A percentile compares a stretch with the other conserved stretches of the same genome.
phyloP scores from a whole-genome alignment of 1,140 invertebrate species.

The Drosophila carrolli region DNA sequence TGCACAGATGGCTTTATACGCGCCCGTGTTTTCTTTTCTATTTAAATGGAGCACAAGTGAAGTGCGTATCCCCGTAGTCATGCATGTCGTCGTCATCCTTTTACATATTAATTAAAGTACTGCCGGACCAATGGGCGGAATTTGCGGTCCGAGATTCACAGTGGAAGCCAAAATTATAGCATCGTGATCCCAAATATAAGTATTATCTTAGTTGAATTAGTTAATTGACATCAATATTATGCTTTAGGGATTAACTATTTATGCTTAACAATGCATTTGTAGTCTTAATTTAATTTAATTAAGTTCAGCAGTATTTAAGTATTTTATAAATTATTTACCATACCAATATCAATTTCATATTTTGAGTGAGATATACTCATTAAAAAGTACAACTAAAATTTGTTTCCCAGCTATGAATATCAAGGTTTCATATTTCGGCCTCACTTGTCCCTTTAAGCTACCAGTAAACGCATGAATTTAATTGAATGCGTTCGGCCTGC shows the following conservation, averaged over 20 bases:
- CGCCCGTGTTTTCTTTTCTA: conserved; percentile 73
- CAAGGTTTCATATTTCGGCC: not conserved
- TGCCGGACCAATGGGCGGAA: conserved; percentile 3
- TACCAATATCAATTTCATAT: no score
- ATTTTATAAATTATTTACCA: no score
- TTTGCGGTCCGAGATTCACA: conserved; percentile 11
- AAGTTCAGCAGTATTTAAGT: no score
- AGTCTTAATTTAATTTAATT: no score
- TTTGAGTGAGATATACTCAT: no score
- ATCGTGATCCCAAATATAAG: not conserved
- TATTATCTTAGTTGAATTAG: no score
- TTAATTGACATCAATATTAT: no score
- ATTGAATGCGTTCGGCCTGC: conserved; percentile 39
- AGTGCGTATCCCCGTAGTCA: conserved; percentile 64
- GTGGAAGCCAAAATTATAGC: conserved; percentile 1
- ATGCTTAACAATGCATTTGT: no score
- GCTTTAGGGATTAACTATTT: no score
- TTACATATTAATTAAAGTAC: conserved; percentile 78
- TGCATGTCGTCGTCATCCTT: conserved; percentile 44
- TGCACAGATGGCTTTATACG: conserved; percentile 12
- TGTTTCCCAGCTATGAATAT: not conserved
- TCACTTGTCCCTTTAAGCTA: conserved; percentile 4
- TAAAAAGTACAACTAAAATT: no score
- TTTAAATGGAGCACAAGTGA: conserved; percentile 83
- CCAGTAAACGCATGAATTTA: conserved; percentile 43